Evolutionary conservation across 2,797 vertebrate species (phyloP).

Genomic region (Falco berigora): DNA sequence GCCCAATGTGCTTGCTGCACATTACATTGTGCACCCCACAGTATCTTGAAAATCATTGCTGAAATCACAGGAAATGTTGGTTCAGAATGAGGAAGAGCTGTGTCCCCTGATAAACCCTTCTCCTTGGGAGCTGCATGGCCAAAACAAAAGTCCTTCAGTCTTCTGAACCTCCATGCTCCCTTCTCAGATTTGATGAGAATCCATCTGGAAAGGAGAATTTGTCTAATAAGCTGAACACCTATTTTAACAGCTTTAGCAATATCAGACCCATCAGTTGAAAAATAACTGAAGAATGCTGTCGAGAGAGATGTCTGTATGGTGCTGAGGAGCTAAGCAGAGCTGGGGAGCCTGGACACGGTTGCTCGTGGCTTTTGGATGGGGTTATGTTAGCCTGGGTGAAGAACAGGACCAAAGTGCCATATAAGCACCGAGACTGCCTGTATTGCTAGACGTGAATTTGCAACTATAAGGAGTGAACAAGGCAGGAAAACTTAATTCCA

Average conservation of each 20-base stretch:
- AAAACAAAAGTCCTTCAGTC: not conserved
- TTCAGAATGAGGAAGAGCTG: conserved; percentile 2
- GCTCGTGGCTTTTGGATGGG: not conserved
- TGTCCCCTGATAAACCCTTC: not conserved
- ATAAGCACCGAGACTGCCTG: not conserved
- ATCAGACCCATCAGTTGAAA: not conserved
- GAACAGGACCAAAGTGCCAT: not conserved
- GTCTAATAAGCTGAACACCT: not conserved
- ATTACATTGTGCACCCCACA: not conserved
- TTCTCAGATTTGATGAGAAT: not conserved
- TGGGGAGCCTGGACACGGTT: not conserved
- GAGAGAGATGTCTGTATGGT: not conserved
- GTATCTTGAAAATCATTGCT: not conserved
- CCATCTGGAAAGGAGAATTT: not conserved
- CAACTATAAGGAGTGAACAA: not conserved
- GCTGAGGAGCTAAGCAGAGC: not conserved
- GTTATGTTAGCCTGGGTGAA: not conserved
- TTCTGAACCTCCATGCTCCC: not conserved
- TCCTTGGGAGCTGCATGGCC: not conserved
- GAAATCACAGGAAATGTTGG: conserved; percentile 20
- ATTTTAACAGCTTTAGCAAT: not conserved
- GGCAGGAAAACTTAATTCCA: not conserved
- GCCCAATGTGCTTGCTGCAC: not conserved
- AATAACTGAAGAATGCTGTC: not conserved
- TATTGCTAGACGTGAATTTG: not conserved